A percentile compares a stretch with the other conserved stretches of the same genome.
phyloP scores from a whole-genome alignment of 2,888 invertebrate species.

The Pachycephus smyrnensis region DNA sequence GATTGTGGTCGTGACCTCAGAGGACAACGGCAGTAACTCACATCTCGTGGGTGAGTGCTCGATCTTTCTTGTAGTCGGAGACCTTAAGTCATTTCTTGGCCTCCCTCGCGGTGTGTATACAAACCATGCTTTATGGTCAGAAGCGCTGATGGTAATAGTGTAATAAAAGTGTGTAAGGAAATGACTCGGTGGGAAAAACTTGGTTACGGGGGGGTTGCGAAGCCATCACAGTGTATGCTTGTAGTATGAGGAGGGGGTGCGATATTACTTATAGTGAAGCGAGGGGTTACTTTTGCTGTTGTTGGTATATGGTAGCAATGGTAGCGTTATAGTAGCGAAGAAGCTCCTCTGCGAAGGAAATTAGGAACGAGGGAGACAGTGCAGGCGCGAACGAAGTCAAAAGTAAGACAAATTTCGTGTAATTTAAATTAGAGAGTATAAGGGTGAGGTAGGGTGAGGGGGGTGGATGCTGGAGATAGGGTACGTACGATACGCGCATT shows the following conservation, averaged over 20 bases:
- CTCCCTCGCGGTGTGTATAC: conserved; percentile 17
- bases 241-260: neutral
- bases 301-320: neutral
- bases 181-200: conserved; percentile 32
- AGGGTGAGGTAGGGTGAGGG: conserved; percentile 13
- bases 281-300: conserved; percentile 6
- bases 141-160: conserved; percentile 44
- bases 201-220: conserved; percentile 4
- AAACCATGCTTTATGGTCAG: conserved; percentile 47
- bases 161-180: conserved; percentile 49
- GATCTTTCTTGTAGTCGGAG: conserved; percentile 34
- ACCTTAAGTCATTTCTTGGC: conserved; percentile 30
- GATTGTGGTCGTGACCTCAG: conserved; percentile 60
- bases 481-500: neutral
- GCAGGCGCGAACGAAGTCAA: conserved; percentile 35
- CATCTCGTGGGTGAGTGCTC: conserved; percentile 35
- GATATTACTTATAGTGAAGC: conserved; percentile 23
- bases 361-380: conserved; percentile 41
- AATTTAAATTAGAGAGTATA: conserved; percentile 42
- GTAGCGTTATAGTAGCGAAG: conserved; percentile 2
- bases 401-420: conserved; percentile 54
- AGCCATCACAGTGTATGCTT: neutral
- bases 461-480: neutral
- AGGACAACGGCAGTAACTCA: conserved; percentile 37
- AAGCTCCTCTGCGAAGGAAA: conserved; percentile 24